Evolutionary conservation across 2,888 invertebrate species (phyloP), one percentile per base, ranked within the genome.

Genomic region (Gandaritis pyraliata): DNA sequence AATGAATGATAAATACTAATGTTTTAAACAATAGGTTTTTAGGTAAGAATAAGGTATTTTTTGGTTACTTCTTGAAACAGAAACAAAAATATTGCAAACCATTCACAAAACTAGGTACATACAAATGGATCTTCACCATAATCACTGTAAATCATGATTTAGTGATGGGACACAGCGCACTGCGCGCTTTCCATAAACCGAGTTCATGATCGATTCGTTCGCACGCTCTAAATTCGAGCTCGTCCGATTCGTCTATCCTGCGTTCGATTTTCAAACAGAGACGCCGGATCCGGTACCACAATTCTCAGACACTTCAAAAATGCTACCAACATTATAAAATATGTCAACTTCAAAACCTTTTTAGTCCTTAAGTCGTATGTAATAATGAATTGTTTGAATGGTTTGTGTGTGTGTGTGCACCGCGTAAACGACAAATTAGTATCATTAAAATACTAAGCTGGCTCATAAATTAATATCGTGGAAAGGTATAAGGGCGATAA

Each of bases 281-380:
- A 11, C 23, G 43, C 48, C 41, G 68, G 69, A 69, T 73, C 45
- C 36, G 43, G 48, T 16, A 2, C 45, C 16, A 39, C 16, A n/a
- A 53, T 18, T 33, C 0, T 16, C 38, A 29, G 16, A 29, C 48
- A 46, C 58, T 39, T 73, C 64, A 65, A 68, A 72, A 73, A 71
- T 68, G 70, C 72, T 72, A 69, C 48, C 29, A 57, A 39, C 47
- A 57, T 54, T 41, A 46, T 49, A 38, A 63, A 64, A 56, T 59
- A 52, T 59, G 39, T 16, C 50, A 55, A 43, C 55, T 47, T 18
- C 58, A 43, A 47, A 63, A 46, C 16, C 16, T 29, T 47, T 63
- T 47, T 47, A 41, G 39, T 38, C 36, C 46, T n/a, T 30, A 45
- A 43, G 30, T 36, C 30, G 18, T 18, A 58, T 62, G 23, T 41